Evolutionary conservation across 2,888 invertebrate genomes (phyloP), one percentile per base, ranked within the genome.

Genomic region (Drosophila atroscutellata): DNA sequence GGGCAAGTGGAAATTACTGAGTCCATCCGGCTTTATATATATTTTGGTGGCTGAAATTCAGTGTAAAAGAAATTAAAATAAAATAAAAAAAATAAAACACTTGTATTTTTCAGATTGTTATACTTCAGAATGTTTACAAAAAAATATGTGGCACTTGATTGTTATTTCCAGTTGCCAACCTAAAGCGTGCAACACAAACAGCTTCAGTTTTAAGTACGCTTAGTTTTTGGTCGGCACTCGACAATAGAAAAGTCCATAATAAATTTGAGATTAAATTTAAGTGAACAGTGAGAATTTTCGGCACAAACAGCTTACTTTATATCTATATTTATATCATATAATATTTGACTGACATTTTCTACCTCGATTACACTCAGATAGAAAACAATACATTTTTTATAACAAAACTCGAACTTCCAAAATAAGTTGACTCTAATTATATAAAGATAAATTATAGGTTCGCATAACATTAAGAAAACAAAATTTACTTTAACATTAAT

Each of bases 31-130:
- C n/a, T 45, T 42, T 63, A 52, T 50, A 76, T 58, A 62, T 57
- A 26, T 55, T 55, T 26, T 42, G 30, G 39, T 30, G 11, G 63
- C 65, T 49, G 58, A 47, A 61, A 57, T 28, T 49, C 36, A 47
- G 7, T 45, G 36, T 11, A 30, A 45, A 37, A 37, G 18, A 58
- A 70, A 69, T 76, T 63, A 60, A 74, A 74, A 75, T 34, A 59
- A 24, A 15, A 45, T 15, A 37, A 18, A 8, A 18, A 8, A 37
- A 37, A 67, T 55, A 56, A 64, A 71, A 55, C 56, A 45, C 24
- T 62, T n/a, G 37, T n/a, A 36, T 55, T 63, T 50, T 56, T 37
- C 11, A 49, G 32, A 42, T 8, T n/a, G 37, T 26, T 11, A 24
- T 37, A 30, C 24, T 47, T 15, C 6, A 32, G n/a, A 36, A 20